phyloP scores from a whole-genome alignment of 2,113 vertebrate genomes.

The Rhinichthys klamathensis region DNA sequence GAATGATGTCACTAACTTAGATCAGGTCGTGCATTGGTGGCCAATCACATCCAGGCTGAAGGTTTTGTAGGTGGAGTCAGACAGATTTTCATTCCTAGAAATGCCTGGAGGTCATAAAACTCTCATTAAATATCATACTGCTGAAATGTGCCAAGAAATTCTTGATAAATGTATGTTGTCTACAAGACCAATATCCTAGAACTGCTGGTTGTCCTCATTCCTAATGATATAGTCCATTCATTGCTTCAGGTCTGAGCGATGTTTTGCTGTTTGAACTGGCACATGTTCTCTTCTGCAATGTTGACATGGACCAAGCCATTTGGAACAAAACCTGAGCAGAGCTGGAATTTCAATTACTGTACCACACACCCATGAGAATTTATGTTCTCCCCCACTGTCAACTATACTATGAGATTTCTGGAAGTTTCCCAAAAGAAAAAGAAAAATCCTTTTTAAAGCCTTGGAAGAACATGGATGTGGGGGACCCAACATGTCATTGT shows the following conservation, averaged over 20 bases:
- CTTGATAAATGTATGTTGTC: background rate
- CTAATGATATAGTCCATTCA: background rate
- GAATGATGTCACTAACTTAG: slow-evolving; percentile 44
- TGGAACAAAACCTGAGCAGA: slow-evolving; percentile 1
- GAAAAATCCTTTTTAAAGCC: background rate
- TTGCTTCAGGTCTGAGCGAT: background rate
- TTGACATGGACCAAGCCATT: background rate
- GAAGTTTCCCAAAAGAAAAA: background rate
- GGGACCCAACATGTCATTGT: background rate
- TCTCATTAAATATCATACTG: background rate
- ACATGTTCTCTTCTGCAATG: background rate
- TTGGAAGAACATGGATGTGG: background rate
- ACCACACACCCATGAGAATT: background rate
- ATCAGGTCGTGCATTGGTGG: slow-evolving; percentile 39
- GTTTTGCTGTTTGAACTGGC: slow-evolving; percentile 24
- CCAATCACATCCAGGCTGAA: slow-evolving; percentile 44
- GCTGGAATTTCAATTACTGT: slow-evolving; percentile 28
- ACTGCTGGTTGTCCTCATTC: background rate
- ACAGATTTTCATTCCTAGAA: slow-evolving; percentile 41
- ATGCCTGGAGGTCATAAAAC: background rate
- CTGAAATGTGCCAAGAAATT: background rate
- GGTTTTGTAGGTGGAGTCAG: slow-evolving; percentile 39
- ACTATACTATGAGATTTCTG: background rate
- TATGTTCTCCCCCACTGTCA: background rate
- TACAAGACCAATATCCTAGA: background rate